Conservation (phyloP, 2,113 vertebrate species). For the Sapajus apella region DNA sequence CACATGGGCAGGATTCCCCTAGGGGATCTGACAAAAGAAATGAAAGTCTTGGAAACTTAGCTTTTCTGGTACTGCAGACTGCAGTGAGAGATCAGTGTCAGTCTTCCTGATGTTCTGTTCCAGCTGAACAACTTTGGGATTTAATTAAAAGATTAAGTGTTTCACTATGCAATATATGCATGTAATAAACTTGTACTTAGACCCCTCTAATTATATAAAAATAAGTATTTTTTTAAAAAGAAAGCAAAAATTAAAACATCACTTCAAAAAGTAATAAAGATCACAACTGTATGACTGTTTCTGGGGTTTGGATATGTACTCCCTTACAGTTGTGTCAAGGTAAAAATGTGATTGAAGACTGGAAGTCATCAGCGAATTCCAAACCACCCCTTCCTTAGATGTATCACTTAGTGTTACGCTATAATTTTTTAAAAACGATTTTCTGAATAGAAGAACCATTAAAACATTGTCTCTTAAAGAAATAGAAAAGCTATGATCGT, state of each 20-base stretch:
- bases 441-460: neutral
- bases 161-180: too few species aligned
- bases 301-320: neutral
- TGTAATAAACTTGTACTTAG: too few species aligned
- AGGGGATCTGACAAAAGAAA: neutral
- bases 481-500: neutral
- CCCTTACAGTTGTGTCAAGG: neutral
- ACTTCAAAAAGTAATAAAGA: conserved; percentile 31
- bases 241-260: neutral
- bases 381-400: neutral
- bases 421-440: conserved; percentile 4
- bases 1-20: neutral
- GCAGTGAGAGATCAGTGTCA: neutral
- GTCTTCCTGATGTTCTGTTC: neutral
- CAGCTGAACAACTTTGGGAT: neutral
- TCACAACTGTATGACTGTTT: neutral
- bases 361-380: neutral
- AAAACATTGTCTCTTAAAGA: conserved; percentile 14
- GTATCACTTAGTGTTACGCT: neutral
- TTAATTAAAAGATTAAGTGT: conserved; percentile 17
- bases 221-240: too few species aligned
- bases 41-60: neutral
- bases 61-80: neutral
- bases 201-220: too few species aligned
- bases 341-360: neutral